A percentile compares a stretch with the other conserved stretches of the same genome.
phyloP scores from a whole-genome alignment of 2,797 vertebrate species.

The Rhinogobio ventralis region DNA sequence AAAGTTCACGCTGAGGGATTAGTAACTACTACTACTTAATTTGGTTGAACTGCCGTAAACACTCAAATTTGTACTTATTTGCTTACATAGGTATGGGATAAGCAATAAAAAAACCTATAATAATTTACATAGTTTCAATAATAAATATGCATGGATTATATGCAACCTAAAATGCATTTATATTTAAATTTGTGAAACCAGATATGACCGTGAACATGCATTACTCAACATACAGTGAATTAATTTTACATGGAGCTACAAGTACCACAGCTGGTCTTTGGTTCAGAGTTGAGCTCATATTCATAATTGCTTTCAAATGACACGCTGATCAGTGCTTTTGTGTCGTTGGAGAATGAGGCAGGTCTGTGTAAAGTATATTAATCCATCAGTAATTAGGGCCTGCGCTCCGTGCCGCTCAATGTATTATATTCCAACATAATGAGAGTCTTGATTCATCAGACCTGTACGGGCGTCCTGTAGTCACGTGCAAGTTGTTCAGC shows the following conservation, averaged over 20 bases:
- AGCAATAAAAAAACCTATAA: background rate
- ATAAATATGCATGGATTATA: background rate
- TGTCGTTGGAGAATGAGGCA: slow-evolving; percentile 9
- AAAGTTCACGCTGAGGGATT: background rate
- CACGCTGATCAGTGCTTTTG: background rate
- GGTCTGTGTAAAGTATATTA: slow-evolving; percentile 36
- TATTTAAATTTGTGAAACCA: background rate
- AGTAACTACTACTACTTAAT: background rate
- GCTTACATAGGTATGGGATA: background rate
- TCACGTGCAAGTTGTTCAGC: background rate
- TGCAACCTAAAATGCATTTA: background rate
- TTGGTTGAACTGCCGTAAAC: background rate
- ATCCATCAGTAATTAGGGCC: slow-evolving; percentile 21
- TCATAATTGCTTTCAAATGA: slow-evolving; percentile 32
- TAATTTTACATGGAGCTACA: background rate
- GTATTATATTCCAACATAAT: background rate
- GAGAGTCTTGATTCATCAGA: background rate
- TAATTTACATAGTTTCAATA: background rate
- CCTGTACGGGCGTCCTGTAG: background rate
- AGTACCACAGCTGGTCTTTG: background rate
- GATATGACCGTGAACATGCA: background rate
- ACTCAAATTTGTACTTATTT: background rate
- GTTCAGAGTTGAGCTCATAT: slow-evolving; percentile 32
- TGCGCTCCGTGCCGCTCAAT: background rate
- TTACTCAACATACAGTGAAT: background rate